Percentiles rank a stretch among this genome's conserved stretches.
Conservation (phyloP, 2,797 vertebrate species). For the Natrix natrix region DNA sequence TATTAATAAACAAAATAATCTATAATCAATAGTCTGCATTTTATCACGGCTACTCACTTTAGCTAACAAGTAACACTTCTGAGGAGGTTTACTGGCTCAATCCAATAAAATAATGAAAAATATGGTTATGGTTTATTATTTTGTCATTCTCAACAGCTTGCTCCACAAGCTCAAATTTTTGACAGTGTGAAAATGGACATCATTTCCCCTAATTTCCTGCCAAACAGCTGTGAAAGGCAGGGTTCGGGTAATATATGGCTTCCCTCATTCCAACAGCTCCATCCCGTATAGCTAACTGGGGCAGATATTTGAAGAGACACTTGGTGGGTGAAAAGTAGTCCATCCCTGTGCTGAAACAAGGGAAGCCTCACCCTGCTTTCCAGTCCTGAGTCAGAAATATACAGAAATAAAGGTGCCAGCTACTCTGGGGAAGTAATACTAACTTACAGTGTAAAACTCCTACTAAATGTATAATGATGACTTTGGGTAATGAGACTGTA, state of each 20-base stretch:
- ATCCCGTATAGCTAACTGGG: not conserved
- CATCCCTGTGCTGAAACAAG: not conserved
- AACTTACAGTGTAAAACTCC: not conserved
- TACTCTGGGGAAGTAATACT: not conserved
- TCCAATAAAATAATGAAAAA: not conserved
- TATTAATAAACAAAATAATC: constrained; percentile 1
- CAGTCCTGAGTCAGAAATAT: not conserved
- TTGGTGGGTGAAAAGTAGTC: not conserved
- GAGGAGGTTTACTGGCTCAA: not conserved
- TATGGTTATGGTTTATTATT: not conserved
- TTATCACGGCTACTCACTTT: not conserved
- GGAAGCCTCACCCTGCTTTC: not conserved
- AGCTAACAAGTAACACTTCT: not conserved
- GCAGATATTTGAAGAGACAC: not conserved
- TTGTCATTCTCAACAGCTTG: not conserved
- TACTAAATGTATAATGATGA: not conserved
- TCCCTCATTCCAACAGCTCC: not conserved
- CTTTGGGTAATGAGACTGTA: not conserved
- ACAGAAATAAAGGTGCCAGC: not conserved
- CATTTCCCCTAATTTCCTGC: not conserved
- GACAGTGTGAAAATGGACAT: not conserved
- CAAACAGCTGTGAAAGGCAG: not conserved
- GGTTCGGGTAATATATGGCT: not conserved
- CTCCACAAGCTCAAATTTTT: not conserved
- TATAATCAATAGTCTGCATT: not conserved